Conservation (phyloP, 2,797 vertebrate genomes). For the Typhlichthys eigenmanni region DNA sequence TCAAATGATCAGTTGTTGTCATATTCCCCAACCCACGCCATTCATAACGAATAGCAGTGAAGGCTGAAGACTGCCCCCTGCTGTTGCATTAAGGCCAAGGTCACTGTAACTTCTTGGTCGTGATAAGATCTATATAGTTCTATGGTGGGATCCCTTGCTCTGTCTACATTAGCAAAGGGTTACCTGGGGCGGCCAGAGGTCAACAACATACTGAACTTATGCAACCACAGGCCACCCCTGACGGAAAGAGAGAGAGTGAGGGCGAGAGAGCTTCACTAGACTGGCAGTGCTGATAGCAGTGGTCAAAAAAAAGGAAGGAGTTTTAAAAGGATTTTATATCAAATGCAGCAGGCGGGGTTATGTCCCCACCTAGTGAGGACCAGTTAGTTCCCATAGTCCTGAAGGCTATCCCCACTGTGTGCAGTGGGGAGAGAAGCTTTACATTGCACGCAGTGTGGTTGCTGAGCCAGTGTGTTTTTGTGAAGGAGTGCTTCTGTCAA, state of each 20-base stretch:
- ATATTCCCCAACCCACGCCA: slow-evolving; percentile 26
- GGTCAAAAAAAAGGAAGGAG: slow-evolving; percentile 8
- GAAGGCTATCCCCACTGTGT: too few species aligned
- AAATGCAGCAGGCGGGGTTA: too few species aligned
- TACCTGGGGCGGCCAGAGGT: slow-evolving; percentile 50
- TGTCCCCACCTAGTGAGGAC: too few species aligned
- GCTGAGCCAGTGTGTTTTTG: too few species aligned
- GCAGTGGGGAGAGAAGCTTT: too few species aligned
- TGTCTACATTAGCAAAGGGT: slow-evolving; percentile 57
- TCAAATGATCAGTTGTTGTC: slow-evolving; percentile 50
- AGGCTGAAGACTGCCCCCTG: slow-evolving; percentile 78
- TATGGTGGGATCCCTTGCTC: slow-evolving; percentile 30
- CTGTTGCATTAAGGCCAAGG: slow-evolving; percentile 49
- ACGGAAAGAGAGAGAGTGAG: neutral
- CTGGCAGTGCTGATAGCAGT: slow-evolving; percentile 14
- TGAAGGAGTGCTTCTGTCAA: too few species aligned
- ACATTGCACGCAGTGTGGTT: too few species aligned
- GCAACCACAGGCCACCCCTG: slow-evolving; percentile 54
- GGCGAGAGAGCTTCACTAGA: slow-evolving; percentile 6
- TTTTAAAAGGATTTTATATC: too few species aligned
- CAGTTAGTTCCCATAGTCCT: too few species aligned
- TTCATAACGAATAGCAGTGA: slow-evolving; percentile 46
- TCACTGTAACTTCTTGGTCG: slow-evolving; percentile 28
- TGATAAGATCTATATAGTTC: too few species aligned
- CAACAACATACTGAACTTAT: slow-evolving; percentile 52